A percentile compares a stretch with the other conserved stretches of the same genome.
Conservation (phyloP, 2,113 vertebrate genomes). For the Mesocricetus auratus region DNA sequence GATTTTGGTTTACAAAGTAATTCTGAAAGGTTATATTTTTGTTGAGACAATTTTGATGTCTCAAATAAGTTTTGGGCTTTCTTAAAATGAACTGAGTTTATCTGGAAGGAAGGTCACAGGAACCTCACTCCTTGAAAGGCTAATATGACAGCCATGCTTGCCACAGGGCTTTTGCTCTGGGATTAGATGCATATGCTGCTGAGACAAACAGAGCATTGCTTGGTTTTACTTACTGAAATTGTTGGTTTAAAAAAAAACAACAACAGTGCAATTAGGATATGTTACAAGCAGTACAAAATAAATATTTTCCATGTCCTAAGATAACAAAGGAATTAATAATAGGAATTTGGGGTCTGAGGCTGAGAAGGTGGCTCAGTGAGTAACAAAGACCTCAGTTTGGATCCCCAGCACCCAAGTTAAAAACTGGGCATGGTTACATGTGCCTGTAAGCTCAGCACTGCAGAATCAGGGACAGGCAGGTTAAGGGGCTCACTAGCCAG, state of each 20-base stretch:
- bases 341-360: neutral
- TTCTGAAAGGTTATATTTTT: conserved; percentile 25
- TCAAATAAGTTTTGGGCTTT: neutral
- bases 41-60: conserved; percentile 32
- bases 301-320: neutral
- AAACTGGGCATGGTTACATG: neutral
- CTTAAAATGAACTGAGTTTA: neutral
- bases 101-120: neutral
- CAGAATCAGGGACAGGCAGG: neutral
- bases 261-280: neutral
- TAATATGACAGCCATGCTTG: neutral
- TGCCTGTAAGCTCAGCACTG: neutral
- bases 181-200: neutral
- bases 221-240: conserved; percentile 41
- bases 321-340: neutral
- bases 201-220: neutral
- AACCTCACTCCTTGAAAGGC: neutral
- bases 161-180: neutral
- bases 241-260: neutral
- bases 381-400: neutral
- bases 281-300: neutral
- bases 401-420: neutral
- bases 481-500: neutral
- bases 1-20: neutral
- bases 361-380: neutral